Base-by-base conservation (phyloP, 2,113 vertebrate genomes). In the Heptranchias perlo region DNA sequence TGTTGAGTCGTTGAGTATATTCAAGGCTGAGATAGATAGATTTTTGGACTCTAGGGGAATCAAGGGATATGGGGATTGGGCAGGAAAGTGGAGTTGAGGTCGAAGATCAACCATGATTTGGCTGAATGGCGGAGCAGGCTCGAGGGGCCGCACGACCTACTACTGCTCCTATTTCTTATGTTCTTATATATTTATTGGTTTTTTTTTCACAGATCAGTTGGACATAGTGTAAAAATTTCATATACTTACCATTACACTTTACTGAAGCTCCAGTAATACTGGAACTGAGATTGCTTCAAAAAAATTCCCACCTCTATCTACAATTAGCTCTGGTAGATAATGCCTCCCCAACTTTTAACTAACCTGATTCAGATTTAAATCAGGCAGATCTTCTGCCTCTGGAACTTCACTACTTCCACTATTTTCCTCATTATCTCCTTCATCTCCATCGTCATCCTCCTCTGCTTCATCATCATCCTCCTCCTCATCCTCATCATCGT, bases 361-460 rank as follows among this genome's bases (percentile, higher is more conserved):
- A 95, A 95, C 94, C 94, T 95, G 64, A 31, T 47, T 69, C 73
- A 95, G 65, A 69, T 69, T 69, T 69, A 95, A 49, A 13, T 73
- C 65, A 7, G 94, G 94, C 23, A 95, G 65, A 69, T 95, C 94
- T 14, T 95, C 94, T 18, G 94, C 14, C 47, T 95, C 94, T 8
- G 94, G 94, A 67, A 95, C 98, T 47, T 97, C 98, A 28, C 98
- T 99, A 95, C 98, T 99, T 96, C 98, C 98, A 96, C 99, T 99
- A 97, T 98, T 98, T 97, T 98, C 98, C 84, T 99, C 98, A 35
- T 99, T 98, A 97, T 99, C 99, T 0, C 98, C 97, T 73, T 98
- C 98, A 94, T 98, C 98, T 52, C 98, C 98, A 1, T 99, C 98
- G 44, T 97, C 98, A 95, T 97, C 98, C 96, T 96, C 98, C 86